Base-by-base conservation (phyloP, 92 coral and sea anemone genomes). In the Porites lobata region DNA sequence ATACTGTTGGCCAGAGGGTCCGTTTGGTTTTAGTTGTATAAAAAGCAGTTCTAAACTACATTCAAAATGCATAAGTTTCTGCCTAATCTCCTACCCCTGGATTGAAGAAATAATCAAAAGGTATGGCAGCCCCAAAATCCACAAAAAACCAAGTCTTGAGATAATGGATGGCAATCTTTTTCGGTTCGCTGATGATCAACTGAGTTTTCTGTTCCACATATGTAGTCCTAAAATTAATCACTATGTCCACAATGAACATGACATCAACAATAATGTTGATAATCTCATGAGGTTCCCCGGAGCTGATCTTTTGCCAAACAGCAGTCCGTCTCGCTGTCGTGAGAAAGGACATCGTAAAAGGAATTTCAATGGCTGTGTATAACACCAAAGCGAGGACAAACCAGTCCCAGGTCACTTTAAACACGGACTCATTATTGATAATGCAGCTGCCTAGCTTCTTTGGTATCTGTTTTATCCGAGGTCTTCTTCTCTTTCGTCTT, bases 351-450 rank as follows among this genome's bases (percentile, higher is more conserved):
- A 92, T 90, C 15, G 94, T 78, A 86, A 92, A 98, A 0, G 99
- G 99, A 9, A 96, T 95, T 71, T 93, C 94, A 26, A 96, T 96
- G 17, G 99, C 95, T 4, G 96, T 96, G 81, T 93, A 96, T 57
- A 96, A 88, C 59, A 96, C 99, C 53, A 96, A 90, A 19, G 76
- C 82, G 24, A 96, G 90, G 13, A 96, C 91, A 12, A 96, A 59
- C 99, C 99, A 96, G 71, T 96, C 99, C 99, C 99, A 96, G 5
- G 87, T 82, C 18, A 93, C 98, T 70, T 98, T 98, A 82, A 91
- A 88, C 57, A 83, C 58, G 24, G 99, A 98, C 61, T 96, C 96
- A 83, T 98, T 98, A 57, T 88, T 87, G 50, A 98, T 91, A 19
- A 93, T 83, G 26, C 94, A 84, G 9, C 95, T 94, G 20, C 89